A percentile compares a stretch with the other conserved stretches of the same genome.
These are phyloP conservation scores for Cavia porcellus DNA, from an alignment of 2,113 vertebrate genomes.

Conservation along the genomic window DNA sequence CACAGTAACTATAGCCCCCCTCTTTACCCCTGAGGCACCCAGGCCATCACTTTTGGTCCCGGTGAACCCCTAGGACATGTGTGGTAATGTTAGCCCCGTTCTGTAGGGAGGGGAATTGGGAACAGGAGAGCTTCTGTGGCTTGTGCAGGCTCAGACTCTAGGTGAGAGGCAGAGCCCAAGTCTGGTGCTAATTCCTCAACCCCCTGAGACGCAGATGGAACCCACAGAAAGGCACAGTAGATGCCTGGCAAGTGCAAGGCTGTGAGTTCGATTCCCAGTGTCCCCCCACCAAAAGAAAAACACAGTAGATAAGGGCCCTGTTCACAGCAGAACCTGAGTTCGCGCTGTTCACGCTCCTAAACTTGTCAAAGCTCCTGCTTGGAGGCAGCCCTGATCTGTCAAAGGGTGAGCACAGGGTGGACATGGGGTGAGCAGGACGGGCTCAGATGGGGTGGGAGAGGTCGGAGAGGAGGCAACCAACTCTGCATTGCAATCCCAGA, in stretches of 20 bases:
- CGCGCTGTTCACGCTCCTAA: neutral
- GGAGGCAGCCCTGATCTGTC: neutral
- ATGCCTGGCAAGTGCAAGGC: too few species aligned
- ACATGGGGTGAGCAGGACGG: neutral
- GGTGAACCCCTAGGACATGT: neutral
- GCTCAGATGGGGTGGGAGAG: neutral
- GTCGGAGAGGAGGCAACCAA: neutral
- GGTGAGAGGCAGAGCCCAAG: neutral
- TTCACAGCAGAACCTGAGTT: neutral
- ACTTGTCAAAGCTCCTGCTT: neutral
- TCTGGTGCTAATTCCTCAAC: neutral
- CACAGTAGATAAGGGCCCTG: neutral
- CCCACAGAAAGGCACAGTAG: neutral
- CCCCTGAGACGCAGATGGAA: fast-evolving
- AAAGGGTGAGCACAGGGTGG: neutral
- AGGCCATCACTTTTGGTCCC: neutral
- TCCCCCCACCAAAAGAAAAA: too few species aligned
- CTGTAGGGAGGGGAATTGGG: neutral
- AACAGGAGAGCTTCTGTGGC: neutral
- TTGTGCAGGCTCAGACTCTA: neutral
- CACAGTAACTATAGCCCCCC: neutral
- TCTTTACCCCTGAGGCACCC: neutral
- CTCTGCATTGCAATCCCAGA: neutral
- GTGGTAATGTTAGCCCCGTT: neutral
- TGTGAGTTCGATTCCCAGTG: too few species aligned